phyloP scores from a whole-genome alignment of 2,888 invertebrate species.

The Cremastinae sp. region DNA sequence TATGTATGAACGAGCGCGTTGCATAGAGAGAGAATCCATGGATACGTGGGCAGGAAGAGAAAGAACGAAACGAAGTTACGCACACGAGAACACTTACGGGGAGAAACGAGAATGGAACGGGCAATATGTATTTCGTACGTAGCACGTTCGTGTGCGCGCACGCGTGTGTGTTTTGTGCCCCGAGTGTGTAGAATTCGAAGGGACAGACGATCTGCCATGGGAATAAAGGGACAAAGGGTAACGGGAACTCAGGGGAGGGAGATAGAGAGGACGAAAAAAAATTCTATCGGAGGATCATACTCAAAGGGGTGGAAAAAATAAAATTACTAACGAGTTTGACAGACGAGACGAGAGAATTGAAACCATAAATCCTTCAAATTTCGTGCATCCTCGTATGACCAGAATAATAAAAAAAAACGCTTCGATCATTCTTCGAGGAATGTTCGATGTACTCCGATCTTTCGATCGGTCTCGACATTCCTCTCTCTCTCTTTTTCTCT shows the following conservation, averaged over 20 bases:
- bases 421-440: constrained; percentile 42
- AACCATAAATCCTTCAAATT: too few relatives aligned
- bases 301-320: constrained; percentile 24
- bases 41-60: constrained; percentile 55
- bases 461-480: constrained; percentile 8
- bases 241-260: constrained; percentile 44
- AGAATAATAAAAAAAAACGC: constrained; percentile 13
- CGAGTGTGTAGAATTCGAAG: constrained; percentile 45
- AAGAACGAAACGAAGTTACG: constrained; percentile 32
- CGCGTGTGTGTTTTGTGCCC: constrained; percentile 10
- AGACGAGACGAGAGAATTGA: too few relatives aligned
- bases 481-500: too few relatives aligned
- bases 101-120: constrained; percentile 32
- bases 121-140: too few relatives aligned
- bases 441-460: constrained; percentile 27
- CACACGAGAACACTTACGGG: constrained; percentile 42
- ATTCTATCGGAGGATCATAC: constrained; percentile 1
- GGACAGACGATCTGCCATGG: constrained; percentile 48
- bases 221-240: constrained; percentile 61
- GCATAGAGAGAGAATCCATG: constrained; percentile 10
- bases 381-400: too few relatives aligned
- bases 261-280: neutral
- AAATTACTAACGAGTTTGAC: constrained; percentile 18
- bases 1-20: constrained; percentile 32
- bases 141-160: neutral